These are phyloP conservation scores for Euura saliciscinereae DNA, from an alignment of 1,140 invertebrate species.

Conservation along the genomic window DNA sequence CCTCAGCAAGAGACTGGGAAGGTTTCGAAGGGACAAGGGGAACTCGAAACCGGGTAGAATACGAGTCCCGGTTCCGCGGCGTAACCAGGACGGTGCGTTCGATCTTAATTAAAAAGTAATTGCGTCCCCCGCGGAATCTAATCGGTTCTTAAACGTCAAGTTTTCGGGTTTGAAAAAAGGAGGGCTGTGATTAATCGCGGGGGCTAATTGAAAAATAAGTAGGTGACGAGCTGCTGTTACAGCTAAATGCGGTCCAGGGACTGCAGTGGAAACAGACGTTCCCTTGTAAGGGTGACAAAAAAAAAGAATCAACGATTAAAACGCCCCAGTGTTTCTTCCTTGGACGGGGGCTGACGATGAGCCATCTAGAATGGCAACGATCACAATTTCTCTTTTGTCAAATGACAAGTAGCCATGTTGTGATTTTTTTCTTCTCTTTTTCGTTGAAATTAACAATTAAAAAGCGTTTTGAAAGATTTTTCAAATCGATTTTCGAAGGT, in stretches of 20 bases:
- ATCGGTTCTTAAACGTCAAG: background rate
- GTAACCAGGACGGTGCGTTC: background rate
- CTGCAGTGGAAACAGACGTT: background rate
- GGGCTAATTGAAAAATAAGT: conserved; percentile 6
- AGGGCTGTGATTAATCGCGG: conserved; percentile 1
- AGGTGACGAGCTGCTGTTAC: background rate
- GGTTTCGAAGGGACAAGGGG: background rate
- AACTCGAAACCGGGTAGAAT: background rate
- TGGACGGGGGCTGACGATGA: no score
- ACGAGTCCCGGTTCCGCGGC: background rate
- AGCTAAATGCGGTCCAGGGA: background rate
- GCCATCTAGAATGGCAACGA: no score
- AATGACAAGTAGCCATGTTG: no score
- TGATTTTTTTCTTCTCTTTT: no score
- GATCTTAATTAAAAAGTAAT: conserved; percentile 8
- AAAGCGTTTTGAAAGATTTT: no score
- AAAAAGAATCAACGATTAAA: no score
- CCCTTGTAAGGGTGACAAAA: background rate
- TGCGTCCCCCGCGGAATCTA: background rate
- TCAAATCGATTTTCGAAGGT: no score
- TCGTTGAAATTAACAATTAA: no score
- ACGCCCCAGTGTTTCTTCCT: no score
- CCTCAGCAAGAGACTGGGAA: no score
- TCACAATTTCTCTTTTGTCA: no score
- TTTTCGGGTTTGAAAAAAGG: background rate